Evolutionary conservation across 92 coral and sea anemone genomes (phyloP).

Genomic region (Parazoanthus swiftii): DNA sequence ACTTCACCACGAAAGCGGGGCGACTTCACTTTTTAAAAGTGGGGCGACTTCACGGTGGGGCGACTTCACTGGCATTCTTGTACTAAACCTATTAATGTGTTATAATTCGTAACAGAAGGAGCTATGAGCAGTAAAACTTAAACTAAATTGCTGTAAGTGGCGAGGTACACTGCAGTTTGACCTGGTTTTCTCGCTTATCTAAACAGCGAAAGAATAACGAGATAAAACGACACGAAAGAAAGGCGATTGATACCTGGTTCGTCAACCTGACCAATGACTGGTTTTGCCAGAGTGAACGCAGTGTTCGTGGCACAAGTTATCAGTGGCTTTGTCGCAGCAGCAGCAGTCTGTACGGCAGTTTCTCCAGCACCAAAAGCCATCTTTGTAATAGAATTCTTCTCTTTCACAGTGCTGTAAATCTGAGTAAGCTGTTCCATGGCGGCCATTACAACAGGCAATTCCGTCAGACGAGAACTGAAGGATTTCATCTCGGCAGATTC

Average conservation of each 20-base stretch:
- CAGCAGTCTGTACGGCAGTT: constrained; percentile 77
- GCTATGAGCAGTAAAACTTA: too few species aligned
- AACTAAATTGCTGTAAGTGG: too few species aligned
- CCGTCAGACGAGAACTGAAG: constrained; percentile 73
- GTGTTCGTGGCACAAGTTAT: constrained; percentile 70
- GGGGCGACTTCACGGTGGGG: too few species aligned
- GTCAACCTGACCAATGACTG: constrained; percentile 82
- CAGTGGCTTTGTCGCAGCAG: constrained; percentile 79
- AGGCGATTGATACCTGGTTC: constrained; percentile 65
- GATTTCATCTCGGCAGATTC: constrained; percentile 62
- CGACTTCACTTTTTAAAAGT: too few species aligned
- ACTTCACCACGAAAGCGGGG: too few species aligned
- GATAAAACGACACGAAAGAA: too few species aligned
- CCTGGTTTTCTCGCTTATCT: too few species aligned
- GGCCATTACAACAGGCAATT: constrained; percentile 89
- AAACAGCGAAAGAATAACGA: too few species aligned
- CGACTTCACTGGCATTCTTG: too few species aligned
- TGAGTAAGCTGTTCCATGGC: constrained; percentile 82
- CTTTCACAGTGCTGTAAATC: constrained; percentile 82
- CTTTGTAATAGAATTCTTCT: constrained; percentile 77
- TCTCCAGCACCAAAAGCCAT: constrained; percentile 96
- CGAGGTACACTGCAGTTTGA: too few species aligned
- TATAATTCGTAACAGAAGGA: too few species aligned
- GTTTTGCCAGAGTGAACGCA: constrained; percentile 82
- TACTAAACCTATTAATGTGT: too few species aligned